Base-by-base conservation (phyloP, 2,797 vertebrate species). In the Protonibea diacanthus region DNA sequence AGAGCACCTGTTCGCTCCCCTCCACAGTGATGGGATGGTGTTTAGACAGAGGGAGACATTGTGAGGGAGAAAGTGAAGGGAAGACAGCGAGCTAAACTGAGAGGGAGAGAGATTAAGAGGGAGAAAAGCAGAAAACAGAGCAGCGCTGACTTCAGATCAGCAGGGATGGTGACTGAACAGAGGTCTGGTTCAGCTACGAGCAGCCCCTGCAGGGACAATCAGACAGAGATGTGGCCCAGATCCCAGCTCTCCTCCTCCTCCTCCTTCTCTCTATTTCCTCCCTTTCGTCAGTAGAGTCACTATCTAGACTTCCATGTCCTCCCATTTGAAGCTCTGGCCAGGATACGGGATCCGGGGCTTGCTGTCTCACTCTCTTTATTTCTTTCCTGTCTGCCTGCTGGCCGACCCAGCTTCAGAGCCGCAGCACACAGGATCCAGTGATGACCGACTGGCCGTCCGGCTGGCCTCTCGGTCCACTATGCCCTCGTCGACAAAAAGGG, bases 401-500 rank as follows among this genome's bases (percentile, higher is more conserved):
- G n/a, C 53, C 7, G 68, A 51, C 61, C 64, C 52, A 8, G 76
- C 75, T 25, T 76, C 72, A 55, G 48, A 74, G 57, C 33, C 45
- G 0, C 86, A 69, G 73, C 75, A 89, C 89, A 93, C 85, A 76
- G 89, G 77, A 51, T 75, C 84, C 71, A 89, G 83, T 91, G 84
- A 91, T 82, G 84, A 38, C 47, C 21, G 47, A 45, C 66, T 33
- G 78, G 49, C 49, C 20, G 10, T 25, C 59, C 56, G 14, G 59
- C 74, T 25, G 67, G 76, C 57, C 71, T 51, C 79, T 71, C 42
- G 2, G 65, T 61, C 76, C 73, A 15, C 27, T 29, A 3, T 8
- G 53, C 65, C 65, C 68, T 66, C 33, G 13, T 64, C 25, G 0
- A 57, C 59, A 79, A 11, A 85, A 82, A 84, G 71, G 64, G 58